Percentiles rank a stretch among this genome's conserved stretches.
These are phyloP conservation scores for Deroptyus accipitrinus DNA, from an alignment of 2,113 vertebrate genomes.

Conservation along the genomic window DNA sequence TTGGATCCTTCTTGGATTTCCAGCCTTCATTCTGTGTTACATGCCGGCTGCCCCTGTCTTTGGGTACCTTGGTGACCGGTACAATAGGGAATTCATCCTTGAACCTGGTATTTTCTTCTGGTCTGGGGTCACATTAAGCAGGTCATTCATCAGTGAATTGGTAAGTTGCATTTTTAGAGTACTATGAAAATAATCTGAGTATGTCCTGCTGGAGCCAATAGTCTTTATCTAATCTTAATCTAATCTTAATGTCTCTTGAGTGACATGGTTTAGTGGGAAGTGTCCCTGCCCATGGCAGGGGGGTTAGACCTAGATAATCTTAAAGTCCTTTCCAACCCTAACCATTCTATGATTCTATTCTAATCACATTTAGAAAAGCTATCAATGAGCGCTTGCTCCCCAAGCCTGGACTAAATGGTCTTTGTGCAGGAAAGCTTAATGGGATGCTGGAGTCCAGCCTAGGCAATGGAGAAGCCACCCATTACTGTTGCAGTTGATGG, in stretches of 20 bases:
- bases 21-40: slow-evolving; percentile 89
- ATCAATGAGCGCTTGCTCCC: not conserved
- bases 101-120: slow-evolving; percentile 81
- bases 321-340: too few relatives aligned
- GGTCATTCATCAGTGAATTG: slow-evolving; percentile 80
- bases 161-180: slow-evolving; percentile 62
- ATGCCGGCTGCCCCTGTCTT: slow-evolving; percentile 87
- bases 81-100: slow-evolving; percentile 86
- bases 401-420: not conserved
- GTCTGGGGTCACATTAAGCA: slow-evolving; percentile 78
- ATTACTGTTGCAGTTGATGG: not conserved
- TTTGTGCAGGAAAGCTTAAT: not conserved
- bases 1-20: not conserved
- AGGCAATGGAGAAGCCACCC: not conserved
- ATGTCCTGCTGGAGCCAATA: not conserved
- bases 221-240: not conserved
- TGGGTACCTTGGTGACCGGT: slow-evolving; percentile 89
- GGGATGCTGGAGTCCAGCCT: not conserved
- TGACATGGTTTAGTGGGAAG: too few relatives aligned
- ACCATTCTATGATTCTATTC: not conserved
- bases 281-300: too few relatives aligned
- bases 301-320: too few relatives aligned
- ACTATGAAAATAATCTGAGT: not conserved
- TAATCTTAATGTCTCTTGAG: too few relatives aligned
- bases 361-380: not conserved